Conservation (phyloP, 2,888 invertebrate genomes). For the Salpingus planirostris region DNA sequence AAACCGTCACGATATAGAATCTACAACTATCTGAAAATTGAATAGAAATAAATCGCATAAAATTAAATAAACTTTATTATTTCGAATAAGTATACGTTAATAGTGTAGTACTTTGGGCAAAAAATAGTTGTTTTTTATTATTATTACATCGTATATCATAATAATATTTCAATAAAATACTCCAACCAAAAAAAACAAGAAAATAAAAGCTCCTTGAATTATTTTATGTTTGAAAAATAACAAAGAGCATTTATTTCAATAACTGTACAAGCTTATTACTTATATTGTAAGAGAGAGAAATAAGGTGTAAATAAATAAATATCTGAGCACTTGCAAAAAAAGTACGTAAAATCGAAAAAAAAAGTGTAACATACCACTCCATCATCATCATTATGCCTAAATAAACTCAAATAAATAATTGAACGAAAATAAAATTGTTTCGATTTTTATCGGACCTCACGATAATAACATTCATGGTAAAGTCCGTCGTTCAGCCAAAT, state of each 20-base stretch:
- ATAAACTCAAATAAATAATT: slow-evolving; percentile 8
- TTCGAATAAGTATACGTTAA: slow-evolving; percentile 32
- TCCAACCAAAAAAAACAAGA: slow-evolving; percentile 29
- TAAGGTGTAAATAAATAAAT: slow-evolving; percentile 30
- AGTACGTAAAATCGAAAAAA: slow-evolving; percentile 20
- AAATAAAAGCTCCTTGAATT: slow-evolving; percentile 32
- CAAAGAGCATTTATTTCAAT: slow-evolving; percentile 24
- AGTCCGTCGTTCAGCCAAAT: slow-evolving; percentile 13
- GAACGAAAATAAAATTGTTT: slow-evolving; percentile 6
- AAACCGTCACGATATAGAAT: slow-evolving; percentile 19
- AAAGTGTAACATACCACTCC: slow-evolving; percentile 13
- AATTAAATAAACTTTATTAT: slow-evolving; percentile 27
- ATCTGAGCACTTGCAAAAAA: slow-evolving; percentile 27
- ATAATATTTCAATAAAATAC: slow-evolving; percentile 18
- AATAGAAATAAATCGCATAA: slow-evolving; percentile 19
- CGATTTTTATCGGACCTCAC: no score
- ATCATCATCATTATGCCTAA: no score
- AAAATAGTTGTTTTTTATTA: slow-evolving; percentile 18
- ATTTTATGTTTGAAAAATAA: slow-evolving; percentile 17
- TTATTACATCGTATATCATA: neutral
- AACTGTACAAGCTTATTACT: no score
- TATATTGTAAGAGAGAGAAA: slow-evolving; percentile 20
- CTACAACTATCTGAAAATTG: slow-evolving; percentile 23
- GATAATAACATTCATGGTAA: no score
- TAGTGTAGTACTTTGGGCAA: slow-evolving; percentile 35